Evolutionary conservation across 2,888 invertebrate species (phyloP).

Genomic region (Pollenia amentaria): DNA sequence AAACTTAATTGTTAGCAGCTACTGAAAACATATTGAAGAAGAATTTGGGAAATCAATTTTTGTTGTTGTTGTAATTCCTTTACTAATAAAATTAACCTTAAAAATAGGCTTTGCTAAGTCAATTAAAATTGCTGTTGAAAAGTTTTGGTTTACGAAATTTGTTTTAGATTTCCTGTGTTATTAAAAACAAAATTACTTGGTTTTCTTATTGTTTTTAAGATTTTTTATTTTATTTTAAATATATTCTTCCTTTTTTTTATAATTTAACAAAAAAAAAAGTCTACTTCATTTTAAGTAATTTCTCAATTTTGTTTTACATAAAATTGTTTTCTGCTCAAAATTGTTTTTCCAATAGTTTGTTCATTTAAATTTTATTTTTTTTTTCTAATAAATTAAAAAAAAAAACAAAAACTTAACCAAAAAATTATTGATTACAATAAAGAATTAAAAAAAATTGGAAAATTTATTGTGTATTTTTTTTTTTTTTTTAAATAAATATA

Average conservation of each 20-base stretch:
- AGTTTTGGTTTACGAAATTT: no score
- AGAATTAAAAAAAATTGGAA: conserved; percentile 17
- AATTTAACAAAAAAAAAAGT: conserved; percentile 60
- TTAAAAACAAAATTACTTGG: no score
- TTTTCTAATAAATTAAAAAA: neutral
- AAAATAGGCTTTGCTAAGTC: no score
- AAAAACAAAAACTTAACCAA: no score
- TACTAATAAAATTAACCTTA: no score
- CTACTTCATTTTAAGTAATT: conserved; percentile 49
- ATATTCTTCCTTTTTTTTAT: conserved; percentile 40
- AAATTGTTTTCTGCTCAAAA: conserved; percentile 14
- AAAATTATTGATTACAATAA: conserved; percentile 24
- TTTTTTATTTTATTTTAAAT: conserved; percentile 3
- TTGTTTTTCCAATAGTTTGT: conserved; percentile 16
- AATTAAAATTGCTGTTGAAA: no score
- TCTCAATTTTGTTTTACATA: conserved; percentile 8
- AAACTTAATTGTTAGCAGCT: no score
- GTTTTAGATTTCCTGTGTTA: no score
- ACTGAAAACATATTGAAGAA: no score
- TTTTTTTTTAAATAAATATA: conserved; percentile 6
- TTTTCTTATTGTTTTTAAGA: conserved; percentile 4
- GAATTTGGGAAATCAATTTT: no score
- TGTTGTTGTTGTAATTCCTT: no score
- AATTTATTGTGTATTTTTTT: conserved; percentile 37
- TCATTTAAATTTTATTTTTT: conserved; percentile 9